These are phyloP conservation scores for Erpobdella octoculata DNA, from an alignment of 2,888 invertebrate species.

Conservation along the genomic window DNA sequence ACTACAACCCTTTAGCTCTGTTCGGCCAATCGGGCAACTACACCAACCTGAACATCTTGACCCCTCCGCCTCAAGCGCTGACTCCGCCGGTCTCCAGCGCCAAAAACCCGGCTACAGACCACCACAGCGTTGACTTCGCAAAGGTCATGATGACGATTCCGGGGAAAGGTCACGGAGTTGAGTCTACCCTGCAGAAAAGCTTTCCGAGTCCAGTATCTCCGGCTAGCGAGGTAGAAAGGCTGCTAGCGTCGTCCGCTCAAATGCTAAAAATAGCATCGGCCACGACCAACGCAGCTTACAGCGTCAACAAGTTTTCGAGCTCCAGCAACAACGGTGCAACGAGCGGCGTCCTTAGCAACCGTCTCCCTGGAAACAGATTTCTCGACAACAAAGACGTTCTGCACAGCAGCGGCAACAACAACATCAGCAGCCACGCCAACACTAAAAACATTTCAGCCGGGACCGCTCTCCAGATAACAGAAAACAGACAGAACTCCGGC, in stretches of 20 bases:
- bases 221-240: neutral
- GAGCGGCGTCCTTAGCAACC: neutral
- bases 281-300: neutral
- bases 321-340: neutral
- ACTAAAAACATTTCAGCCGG: neutral
- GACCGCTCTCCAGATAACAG: no score
- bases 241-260: no score
- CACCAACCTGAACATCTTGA: conserved; percentile 1
- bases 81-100: conserved; percentile 6
- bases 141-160: neutral
- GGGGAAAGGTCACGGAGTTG: neutral
- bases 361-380: neutral
- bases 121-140: neutral
- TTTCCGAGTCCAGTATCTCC: conserved; percentile 13
- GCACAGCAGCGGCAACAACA: conserved; percentile 19
- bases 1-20: neutral
- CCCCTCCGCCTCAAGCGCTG: conserved; percentile 13
- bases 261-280: neutral
- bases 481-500: no score
- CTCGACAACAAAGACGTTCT: neutral
- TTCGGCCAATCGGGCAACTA: neutral
- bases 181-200: neutral
- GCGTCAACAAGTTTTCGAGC: neutral
- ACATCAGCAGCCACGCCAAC: neutral
- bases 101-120: neutral